Evolutionary conservation across 2,113 vertebrate species (phyloP).

Genomic region (Xenopus laevis): DNA sequence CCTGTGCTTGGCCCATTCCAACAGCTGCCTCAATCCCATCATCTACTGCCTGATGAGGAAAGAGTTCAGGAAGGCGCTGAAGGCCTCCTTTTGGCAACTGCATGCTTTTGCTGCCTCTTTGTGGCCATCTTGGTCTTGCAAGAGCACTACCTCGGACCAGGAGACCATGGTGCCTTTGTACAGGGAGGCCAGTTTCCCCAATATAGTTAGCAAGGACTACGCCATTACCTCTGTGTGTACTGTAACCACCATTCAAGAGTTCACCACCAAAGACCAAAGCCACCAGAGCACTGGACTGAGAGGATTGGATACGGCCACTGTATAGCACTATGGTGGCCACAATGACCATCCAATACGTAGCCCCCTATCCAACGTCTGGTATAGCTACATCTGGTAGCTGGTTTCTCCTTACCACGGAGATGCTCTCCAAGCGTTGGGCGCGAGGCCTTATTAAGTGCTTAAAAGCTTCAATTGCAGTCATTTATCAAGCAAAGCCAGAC

Average conservation of each 20-base stretch:
- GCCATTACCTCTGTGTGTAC: constrained; percentile 5
- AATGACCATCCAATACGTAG: no score
- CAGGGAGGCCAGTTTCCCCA: constrained; percentile 7
- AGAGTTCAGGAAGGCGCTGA: constrained; percentile 67
- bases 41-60: constrained; percentile 71
- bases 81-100: constrained; percentile 40
- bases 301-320: background rate
- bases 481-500: constrained; percentile 26
- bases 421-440: background rate
- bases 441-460: background rate
- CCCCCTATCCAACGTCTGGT: no score
- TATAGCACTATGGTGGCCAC: background rate
- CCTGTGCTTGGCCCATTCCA: constrained; percentile 71
- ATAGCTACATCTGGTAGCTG: background rate
- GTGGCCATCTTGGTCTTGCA: background rate
- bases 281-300: no score
- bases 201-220: constrained; percentile 9
- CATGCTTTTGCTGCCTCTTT: background rate
- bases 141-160: background rate
- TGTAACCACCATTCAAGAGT: constrained; percentile 8
- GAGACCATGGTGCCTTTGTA: constrained; percentile 16
- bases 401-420: constrained; percentile 1
- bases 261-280: background rate
- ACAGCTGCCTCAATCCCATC: constrained; percentile 75
- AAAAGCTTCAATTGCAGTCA: constrained; percentile 2